A percentile compares a stretch with the other conserved stretches of the same genome.
These are phyloP conservation scores for Alosa alosa DNA, from an alignment of 2,113 vertebrate species.

Conservation along the genomic window DNA sequence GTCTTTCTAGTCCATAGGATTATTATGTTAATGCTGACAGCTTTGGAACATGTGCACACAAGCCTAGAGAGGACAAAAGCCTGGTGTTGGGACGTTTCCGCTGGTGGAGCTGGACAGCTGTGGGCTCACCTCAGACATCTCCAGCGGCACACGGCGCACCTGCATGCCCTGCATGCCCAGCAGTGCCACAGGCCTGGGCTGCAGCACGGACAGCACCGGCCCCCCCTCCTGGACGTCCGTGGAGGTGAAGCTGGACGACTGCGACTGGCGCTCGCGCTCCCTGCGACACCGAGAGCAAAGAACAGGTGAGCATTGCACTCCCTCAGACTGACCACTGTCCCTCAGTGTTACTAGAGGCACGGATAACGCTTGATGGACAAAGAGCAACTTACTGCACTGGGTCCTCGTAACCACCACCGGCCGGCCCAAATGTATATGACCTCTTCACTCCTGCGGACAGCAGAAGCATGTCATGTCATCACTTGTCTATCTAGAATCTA, in stretches of 20 bases:
- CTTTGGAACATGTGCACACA: background rate
- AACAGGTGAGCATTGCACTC: background rate
- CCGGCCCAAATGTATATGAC: conserved; percentile 85
- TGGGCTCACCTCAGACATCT: conserved; percentile 77
- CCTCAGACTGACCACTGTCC: background rate
- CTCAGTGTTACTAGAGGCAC: background rate
- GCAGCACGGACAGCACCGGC: conserved; percentile 76
- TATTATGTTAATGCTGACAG: background rate
- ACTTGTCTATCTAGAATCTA: background rate
- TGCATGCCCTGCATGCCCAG: conserved; percentile 86
- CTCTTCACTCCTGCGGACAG: conserved; percentile 77
- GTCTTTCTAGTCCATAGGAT: background rate
- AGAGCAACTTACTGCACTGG: conserved; percentile 76
- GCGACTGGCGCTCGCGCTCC: conserved; percentile 83
- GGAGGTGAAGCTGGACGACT: conserved; percentile 89
- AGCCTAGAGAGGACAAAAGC: background rate
- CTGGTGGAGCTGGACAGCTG: background rate
- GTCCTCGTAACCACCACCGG: conserved; percentile 86
- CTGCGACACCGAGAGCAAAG: conserved; percentile 42
- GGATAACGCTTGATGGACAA: background rate
- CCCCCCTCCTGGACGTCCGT: conserved; percentile 82
- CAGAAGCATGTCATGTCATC: background rate
- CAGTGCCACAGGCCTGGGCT: conserved; percentile 74
- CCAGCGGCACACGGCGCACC: conserved; percentile 84
- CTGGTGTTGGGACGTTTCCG: background rate